A percentile compares a stretch with the other conserved stretches of the same genome.
Conservation (phyloP, 2,113 vertebrate genomes). For the Ovis aries region ARS-UI_Ramb_v3.0 NC_056063.1:77511001-77511500, state of each 20-base stretch:
- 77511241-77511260: not conserved
- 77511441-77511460: not conserved
- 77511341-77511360: not conserved
- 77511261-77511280: not conserved
- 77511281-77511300: not conserved
- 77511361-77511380: not conserved
- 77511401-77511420: not conserved
- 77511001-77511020: not conserved
- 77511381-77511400: not conserved
- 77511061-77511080: not conserved
- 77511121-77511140: not conserved
- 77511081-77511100: not conserved
- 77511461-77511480: not conserved
- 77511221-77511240: not conserved
- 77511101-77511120: not conserved
- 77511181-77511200: not conserved
- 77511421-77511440: not conserved
- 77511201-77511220: not conserved
- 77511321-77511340: not conserved
- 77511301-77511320: not conserved
- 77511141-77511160: too few relatives aligned
- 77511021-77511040: not conserved
- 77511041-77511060: not conserved
- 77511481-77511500: not conserved
- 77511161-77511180: too few relatives aligned